Base-by-base conservation (phyloP, 2,797 vertebrate species). In the Hemitrygon akajei region DNA sequence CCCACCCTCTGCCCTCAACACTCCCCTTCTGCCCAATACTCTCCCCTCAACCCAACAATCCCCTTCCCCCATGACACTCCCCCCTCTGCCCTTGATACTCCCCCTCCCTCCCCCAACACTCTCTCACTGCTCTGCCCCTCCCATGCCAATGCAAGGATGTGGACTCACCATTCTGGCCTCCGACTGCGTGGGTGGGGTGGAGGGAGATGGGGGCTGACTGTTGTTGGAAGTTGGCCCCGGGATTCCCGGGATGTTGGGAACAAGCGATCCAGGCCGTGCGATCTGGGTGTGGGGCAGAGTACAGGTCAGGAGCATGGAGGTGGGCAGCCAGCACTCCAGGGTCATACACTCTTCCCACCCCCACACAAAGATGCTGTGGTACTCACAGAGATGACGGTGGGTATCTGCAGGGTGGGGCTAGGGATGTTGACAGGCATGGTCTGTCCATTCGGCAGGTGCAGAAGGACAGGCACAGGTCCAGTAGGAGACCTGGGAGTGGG, bases 381-480 rank as follows among this genome's bases (percentile, higher is more conserved):
- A 91, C 96, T 98, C 96, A 99, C 98, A 96, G 99, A 99, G 96
- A 99, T 99, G 95, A 99, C 99, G 91, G 99, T 99, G 93, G 98
- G 98, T 95, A 98, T 98, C 96, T 99, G 98, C 56, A 98, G 96
- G 2, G 98, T 97, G 94, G 97, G 97, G 94, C 98, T 98, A 93
- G 98, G 98, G 76, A 99, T 96, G 93, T 77, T 77, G 12, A 99
- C 97, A 81, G 99, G 98, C 95, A 99, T 95, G 69, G 98, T 96
- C 95, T 98, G 99, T 27, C 98, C 98, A n/a, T 98, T 99, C 7
- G 98, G 97, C 25, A 99, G 97, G 95, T 99, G 98, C 97, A 99
- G 98, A 94, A 99, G 96, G 34, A 99, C 96, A 0, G 99, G 98
- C 94, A 98, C 97, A 93, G 98, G 97, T 94, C 97, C 97, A 25